These are phyloP conservation scores for Odobenus rosmarus DNA, from an alignment of 2,113 vertebrate genomes.

Conservation along the genomic window DNA sequence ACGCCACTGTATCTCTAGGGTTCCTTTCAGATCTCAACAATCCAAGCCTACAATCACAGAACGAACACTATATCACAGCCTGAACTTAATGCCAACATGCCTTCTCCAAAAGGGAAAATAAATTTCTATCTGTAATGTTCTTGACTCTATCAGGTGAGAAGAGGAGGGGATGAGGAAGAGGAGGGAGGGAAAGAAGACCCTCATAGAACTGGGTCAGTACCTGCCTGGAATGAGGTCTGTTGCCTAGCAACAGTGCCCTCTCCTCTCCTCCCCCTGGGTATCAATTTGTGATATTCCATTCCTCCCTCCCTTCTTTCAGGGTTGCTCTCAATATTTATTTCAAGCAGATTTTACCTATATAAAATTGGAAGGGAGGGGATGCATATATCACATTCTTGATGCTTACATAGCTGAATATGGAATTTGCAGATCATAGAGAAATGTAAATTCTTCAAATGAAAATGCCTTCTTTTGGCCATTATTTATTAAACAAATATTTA, in stretches of 20 bases:
- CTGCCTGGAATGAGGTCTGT: background rate
- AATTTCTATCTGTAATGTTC: background rate
- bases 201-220: background rate
- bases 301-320: background rate
- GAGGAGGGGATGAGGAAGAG: background rate
- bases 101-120: background rate
- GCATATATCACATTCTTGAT: background rate
- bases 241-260: constrained; percentile 41
- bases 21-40: background rate
- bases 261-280: background rate
- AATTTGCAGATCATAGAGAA: constrained; percentile 20
- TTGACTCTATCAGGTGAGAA: background rate
- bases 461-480: background rate
- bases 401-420: background rate
- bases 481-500: constrained; percentile 34
- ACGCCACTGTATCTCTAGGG: background rate
- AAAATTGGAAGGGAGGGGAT: background rate
- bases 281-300: constrained; percentile 8
- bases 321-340: background rate
- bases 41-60: background rate
- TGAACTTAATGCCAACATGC: background rate
- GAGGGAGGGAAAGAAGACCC: background rate
- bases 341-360: constrained; percentile 9
- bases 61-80: background rate
- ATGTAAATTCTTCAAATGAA: background rate